Percentiles rank a stretch among this genome's conserved stretches.
Evolutionary conservation across 2,113 vertebrate genomes (phyloP).

Genomic region (Xenopus borealis): DNA sequence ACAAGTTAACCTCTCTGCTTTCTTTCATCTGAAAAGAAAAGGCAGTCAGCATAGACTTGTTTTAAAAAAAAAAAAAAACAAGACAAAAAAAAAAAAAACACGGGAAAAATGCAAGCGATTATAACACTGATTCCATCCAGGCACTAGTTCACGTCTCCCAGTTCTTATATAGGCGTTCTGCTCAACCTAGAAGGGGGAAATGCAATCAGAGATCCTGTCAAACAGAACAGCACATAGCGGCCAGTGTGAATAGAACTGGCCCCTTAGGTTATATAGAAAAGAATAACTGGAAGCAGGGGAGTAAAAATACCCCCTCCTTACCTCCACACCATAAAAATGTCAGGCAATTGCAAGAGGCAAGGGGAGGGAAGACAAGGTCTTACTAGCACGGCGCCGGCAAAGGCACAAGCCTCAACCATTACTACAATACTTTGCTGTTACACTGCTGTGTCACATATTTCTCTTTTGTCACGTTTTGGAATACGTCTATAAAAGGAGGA

Average conservation of each 20-base stretch:
- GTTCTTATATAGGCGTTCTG: conserved; percentile 17
- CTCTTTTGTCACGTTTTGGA: conserved; percentile 9
- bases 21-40: conserved; percentile 31
- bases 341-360: conserved; percentile 9
- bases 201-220: conserved; percentile 22
- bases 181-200: conserved; percentile 28
- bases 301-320: conserved; percentile 12
- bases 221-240: conserved; percentile 28
- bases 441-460: conserved; percentile 41
- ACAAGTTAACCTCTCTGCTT: conserved; percentile 38
- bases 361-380: conserved; percentile 26
- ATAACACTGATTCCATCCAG: conserved; percentile 33
- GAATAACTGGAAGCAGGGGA: conserved; percentile 30
- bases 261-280: conserved; percentile 39
- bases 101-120: conserved; percentile 10
- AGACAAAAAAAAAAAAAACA: not conserved
- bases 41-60: conserved; percentile 29
- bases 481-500: not conserved
- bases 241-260: conserved; percentile 20
- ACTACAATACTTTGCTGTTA: conserved; percentile 46
- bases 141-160: conserved; percentile 12
- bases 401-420: conserved; percentile 33
- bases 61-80: conserved; percentile 8
- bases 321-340: conserved; percentile 10
- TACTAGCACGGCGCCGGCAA: conserved; percentile 23